phyloP scores from a whole-genome alignment of 2,888 invertebrate genomes.

The Agrotis segetum region DNA sequence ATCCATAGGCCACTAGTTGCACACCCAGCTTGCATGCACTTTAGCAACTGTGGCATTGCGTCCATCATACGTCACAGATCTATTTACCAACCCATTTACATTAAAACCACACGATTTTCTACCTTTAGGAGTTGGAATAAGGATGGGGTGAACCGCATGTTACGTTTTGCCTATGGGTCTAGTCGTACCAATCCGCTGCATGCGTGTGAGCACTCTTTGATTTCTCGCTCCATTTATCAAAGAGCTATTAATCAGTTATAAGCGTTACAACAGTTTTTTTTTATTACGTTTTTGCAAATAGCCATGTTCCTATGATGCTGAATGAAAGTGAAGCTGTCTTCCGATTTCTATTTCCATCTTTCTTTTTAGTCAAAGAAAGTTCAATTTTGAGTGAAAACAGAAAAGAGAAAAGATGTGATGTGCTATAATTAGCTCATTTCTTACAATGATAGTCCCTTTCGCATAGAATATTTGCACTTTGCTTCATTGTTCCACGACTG shows the following conservation, averaged over 20 bases:
- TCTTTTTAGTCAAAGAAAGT: background rate
- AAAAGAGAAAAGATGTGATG: background rate
- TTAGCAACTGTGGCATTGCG: conserved; percentile 78
- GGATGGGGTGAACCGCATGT: conserved; percentile 32
- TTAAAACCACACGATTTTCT: conserved; percentile 24
- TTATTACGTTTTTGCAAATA: conserved; percentile 62
- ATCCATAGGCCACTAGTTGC: conserved; percentile 72
- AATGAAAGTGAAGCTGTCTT: conserved; percentile 51
- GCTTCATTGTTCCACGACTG: too few relatives aligned
- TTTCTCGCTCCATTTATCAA: conserved; percentile 86
- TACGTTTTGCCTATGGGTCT: conserved; percentile 50
- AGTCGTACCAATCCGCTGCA: conserved; percentile 63
- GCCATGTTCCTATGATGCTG: conserved; percentile 41
- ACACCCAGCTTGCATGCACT: conserved; percentile 75
- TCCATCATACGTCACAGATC: conserved; percentile 68
- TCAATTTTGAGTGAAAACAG: background rate
- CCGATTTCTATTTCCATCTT: conserved; percentile 23
- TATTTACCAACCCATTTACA: conserved; percentile 56
- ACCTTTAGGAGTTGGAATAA: conserved; percentile 49
- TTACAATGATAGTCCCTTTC: background rate
- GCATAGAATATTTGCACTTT: background rate
- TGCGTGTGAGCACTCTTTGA: conserved; percentile 79
- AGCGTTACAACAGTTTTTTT: conserved; percentile 76
- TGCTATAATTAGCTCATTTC: background rate
- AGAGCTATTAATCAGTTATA: conserved; percentile 80